These are phyloP conservation scores for Calameuta idolon DNA, from an alignment of 2,888 invertebrate species.

Conservation along the genomic window DNA sequence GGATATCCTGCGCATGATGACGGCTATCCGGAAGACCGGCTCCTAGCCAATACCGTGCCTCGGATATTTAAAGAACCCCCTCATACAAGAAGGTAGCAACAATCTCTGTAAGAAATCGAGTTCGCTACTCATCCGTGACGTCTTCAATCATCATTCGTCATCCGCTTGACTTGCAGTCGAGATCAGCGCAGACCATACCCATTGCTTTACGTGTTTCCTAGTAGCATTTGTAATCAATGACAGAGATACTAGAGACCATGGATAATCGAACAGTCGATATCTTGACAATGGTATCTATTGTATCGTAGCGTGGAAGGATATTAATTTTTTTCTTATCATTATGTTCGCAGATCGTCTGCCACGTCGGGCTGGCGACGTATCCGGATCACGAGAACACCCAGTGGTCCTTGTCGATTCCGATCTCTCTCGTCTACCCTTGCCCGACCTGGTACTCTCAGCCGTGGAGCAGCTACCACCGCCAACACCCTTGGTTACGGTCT, in stretches of 20 bases:
- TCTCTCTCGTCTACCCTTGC: slow-evolving; percentile 58
- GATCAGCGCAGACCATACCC: not conserved
- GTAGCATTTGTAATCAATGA: not conserved
- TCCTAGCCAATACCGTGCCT: not conserved
- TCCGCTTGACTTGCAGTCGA: not conserved
- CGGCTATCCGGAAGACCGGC: slow-evolving; percentile 2
- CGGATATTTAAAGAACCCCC: not conserved
- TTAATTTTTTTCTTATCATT: not conserved
- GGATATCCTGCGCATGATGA: slow-evolving; percentile 3
- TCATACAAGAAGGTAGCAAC: not conserved
- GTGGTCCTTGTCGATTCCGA: slow-evolving; percentile 60
- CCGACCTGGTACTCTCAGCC: slow-evolving; percentile 62
- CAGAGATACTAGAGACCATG: not conserved
- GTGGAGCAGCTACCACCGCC: slow-evolving; percentile 60
- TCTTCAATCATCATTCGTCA: not conserved
- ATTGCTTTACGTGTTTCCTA: not conserved
- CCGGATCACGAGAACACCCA: slow-evolving; percentile 52
- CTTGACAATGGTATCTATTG: not conserved
- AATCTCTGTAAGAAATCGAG: not conserved
- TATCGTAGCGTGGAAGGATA: not conserved
- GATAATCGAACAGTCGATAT: not conserved
- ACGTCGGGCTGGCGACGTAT: slow-evolving; percentile 50
- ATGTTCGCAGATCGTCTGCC: slow-evolving; percentile 57
- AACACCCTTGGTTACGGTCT: slow-evolving; percentile 63
- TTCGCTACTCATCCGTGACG: not conserved